Evolutionary conservation across 2,888 invertebrate species (phyloP).

Genomic region (Eurois occulta): DNA sequence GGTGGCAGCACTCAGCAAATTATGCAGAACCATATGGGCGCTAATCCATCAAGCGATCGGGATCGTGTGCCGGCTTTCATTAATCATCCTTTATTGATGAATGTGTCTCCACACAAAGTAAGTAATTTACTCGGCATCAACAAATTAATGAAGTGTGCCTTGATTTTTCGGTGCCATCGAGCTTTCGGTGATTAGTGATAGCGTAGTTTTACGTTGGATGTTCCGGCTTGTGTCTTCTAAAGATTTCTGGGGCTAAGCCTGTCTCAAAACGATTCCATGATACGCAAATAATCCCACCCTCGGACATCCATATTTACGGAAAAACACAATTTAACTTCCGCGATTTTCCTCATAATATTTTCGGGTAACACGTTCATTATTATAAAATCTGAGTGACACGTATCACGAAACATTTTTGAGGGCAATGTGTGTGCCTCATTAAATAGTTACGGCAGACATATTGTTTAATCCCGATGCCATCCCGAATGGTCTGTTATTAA

Average conservation of each 20-base stretch:
- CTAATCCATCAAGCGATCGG: conserved; percentile 89
- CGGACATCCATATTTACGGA: conserved; percentile 10
- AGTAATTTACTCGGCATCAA: conserved; percentile 82
- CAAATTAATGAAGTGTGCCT: conserved; percentile 79
- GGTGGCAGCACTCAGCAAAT: conserved; percentile 87
- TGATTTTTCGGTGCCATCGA: conserved; percentile 75
- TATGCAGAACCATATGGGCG: conserved; percentile 88
- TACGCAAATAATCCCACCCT: background rate
- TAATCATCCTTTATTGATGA: conserved; percentile 90
- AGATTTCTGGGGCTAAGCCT: background rate
- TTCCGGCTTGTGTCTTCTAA: background rate
- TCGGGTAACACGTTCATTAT: conserved; percentile 19
- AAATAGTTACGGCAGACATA: conserved; percentile 81
- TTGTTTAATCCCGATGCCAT: conserved; percentile 83
- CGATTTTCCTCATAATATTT: conserved; percentile 30
- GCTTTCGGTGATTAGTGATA: conserved; percentile 21
- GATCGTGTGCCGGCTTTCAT: conserved; percentile 84
- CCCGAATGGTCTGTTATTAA: conserved; percentile 83
- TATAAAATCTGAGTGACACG: conserved; percentile 44
- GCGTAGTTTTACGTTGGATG: background rate
- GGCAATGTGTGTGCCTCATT: conserved; percentile 74
- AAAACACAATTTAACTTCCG: conserved; percentile 39
- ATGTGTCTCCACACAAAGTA: conserved; percentile 87
- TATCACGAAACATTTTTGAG: conserved; percentile 70
- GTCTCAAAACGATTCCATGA: conserved; percentile 1